Conservation (phyloP, 2,113 vertebrate genomes). For the Anguilla rostrata region DNA sequence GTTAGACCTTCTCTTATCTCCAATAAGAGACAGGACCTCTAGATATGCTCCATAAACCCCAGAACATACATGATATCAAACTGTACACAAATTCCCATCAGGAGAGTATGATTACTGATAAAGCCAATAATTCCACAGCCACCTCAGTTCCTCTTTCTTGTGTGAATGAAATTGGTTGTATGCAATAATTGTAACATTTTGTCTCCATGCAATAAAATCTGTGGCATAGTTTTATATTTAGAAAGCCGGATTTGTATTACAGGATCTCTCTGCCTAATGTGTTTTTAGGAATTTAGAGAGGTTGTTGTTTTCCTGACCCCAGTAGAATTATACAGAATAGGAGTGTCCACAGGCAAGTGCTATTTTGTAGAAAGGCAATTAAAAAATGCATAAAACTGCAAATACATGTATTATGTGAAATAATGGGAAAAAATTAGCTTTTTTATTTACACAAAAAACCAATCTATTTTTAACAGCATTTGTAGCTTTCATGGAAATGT, state of each 20-base stretch:
- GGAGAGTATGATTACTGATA: slow-evolving; percentile 32
- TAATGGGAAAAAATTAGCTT: not conserved
- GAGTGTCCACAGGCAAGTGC: not conserved
- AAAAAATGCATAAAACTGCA: not conserved
- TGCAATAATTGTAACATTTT: slow-evolving; percentile 27
- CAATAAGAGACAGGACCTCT: not conserved
- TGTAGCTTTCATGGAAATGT: not conserved
- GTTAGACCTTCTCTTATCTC: slow-evolving; percentile 1
- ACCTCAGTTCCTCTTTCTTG: slow-evolving; percentile 7
- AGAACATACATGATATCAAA: slow-evolving; percentile 5
- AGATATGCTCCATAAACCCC: slow-evolving; percentile 13
- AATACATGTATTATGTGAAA: not conserved
- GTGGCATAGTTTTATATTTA: slow-evolving; percentile 25
- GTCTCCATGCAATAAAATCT: slow-evolving; percentile 23
- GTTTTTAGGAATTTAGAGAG: slow-evolving; percentile 19
- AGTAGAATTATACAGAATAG: not conserved
- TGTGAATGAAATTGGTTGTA: not conserved
- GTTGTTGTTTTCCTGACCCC: not conserved
- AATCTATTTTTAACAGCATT: not conserved
- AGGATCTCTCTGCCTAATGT: not conserved
- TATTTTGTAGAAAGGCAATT: not conserved
- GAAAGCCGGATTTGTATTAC: slow-evolving; percentile 12
- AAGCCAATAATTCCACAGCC: slow-evolving; percentile 4
- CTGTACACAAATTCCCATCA: slow-evolving; percentile 31
- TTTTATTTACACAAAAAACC: not conserved